Conservation (phyloP, 2,888 invertebrate genomes). For the Drepana falcataria region DNA sequence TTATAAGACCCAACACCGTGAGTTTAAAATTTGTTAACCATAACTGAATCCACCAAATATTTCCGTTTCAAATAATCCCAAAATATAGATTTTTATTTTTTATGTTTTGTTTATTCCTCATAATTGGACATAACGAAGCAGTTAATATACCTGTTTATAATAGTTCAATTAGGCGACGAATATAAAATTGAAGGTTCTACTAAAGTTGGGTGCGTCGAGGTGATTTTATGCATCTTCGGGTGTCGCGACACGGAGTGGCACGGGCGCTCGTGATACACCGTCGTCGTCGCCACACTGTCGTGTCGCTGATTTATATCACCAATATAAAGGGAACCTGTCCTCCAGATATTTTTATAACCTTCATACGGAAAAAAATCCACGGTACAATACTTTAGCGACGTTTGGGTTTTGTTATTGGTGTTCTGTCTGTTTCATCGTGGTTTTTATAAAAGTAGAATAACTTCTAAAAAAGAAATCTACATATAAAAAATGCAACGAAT, state of each 20-base stretch:
- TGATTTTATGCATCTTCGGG: conserved; percentile 56
- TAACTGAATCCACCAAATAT: no score
- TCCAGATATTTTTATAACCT: conserved; percentile 72
- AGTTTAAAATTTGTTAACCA: no score
- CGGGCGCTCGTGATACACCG: conserved; percentile 33
- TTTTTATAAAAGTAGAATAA: conserved; percentile 3
- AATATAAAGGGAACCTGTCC: conserved; percentile 73
- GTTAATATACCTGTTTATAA: not conserved
- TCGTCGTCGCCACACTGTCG: conserved; percentile 39
- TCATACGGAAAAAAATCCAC: conserved; percentile 41
- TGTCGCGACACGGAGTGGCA: conserved; percentile 44
- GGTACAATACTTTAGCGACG: conserved; percentile 39
- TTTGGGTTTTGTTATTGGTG: conserved; percentile 41
- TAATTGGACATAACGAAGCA: not conserved
- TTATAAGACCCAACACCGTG: no score
- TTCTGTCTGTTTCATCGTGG: conserved; percentile 17
- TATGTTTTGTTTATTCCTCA: not conserved
- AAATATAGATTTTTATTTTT: not conserved
- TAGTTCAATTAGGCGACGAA: not conserved
- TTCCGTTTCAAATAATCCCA: conserved; percentile 11
- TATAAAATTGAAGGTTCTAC: conserved; percentile 9
- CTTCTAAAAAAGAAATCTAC: no score
- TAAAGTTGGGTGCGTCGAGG: conserved; percentile 15
- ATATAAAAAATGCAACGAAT: no score
- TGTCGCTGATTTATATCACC: conserved; percentile 73